Base-by-base conservation (phyloP, 2,797 vertebrate species). In the Semotilus atromaculatus region DNA sequence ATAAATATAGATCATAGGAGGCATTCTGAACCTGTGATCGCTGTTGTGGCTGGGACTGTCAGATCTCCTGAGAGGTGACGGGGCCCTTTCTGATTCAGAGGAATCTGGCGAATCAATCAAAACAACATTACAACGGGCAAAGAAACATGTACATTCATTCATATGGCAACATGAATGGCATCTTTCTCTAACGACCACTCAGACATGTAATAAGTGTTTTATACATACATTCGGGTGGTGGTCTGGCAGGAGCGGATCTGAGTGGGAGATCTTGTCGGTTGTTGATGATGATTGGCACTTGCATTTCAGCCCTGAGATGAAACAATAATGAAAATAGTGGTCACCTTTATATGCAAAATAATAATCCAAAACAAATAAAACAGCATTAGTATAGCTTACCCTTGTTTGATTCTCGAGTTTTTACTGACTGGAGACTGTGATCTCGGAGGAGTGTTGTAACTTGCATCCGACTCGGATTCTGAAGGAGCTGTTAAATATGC, bases 401-500 rank as follows among this genome's bases (percentile, higher is more conserved):
- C 91, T 88, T 90, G 85, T 88, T 80, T 76, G 23, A 84, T 75
- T 31, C 53, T 88, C 40, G 79, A 71, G 76, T 89, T 80, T 23
- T 36, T 88, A 14, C 86, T 93, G 80, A 70, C 83, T 7, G 89
- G 76, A 0, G 91, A 91, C 0, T 88, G 83, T 68, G 53, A 86
- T 36, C 87, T 93, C 38, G 94, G 93, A 62, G 86, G 90, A 0
- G 93, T 88, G 0, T 90, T 48, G 1, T 96, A 94, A 89, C 94
- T 94, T 70, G 84, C 90, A 79, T 96, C 95, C 0, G 95, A 96
- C n/a, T 92, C 95, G 0, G 94, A 90, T 1, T 91, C 93, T 4
- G 94, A 94, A 5, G 1, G 80, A 85, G 18, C 85, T 89, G 51
- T 58, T 0, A 73, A 55, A 88, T 71, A 84, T 38, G 48, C 23